A percentile compares a stretch with the other conserved stretches of the same genome.
These are phyloP conservation scores for Anhinga anhinga DNA, from an alignment of 2,113 vertebrate species.

Conservation along the genomic window DNA sequence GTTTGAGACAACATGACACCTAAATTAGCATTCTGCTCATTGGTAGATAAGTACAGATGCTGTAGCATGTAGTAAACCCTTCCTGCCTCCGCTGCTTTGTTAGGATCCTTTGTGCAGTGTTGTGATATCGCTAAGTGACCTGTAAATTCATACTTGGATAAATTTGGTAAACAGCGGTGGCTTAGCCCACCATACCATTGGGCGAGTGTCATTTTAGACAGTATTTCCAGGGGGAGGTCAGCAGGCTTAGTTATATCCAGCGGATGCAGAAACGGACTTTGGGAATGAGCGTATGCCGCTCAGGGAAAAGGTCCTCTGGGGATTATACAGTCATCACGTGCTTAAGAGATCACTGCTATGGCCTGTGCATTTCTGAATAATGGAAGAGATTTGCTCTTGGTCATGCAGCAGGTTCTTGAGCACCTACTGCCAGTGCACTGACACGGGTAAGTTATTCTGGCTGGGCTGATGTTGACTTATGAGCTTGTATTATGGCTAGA, in stretches of 20 bases:
- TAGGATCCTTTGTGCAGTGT: neutral
- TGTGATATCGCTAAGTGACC: neutral
- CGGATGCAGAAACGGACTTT: neutral
- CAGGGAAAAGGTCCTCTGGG: neutral
- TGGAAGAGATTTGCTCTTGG: neutral
- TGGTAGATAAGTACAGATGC: neutral
- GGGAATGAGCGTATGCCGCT: neutral
- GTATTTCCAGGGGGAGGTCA: neutral
- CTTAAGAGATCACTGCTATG: neutral
- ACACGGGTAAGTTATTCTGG: neutral
- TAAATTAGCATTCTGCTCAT: neutral
- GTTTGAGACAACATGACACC: neutral
- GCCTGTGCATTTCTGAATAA: neutral
- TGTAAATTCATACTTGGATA: neutral
- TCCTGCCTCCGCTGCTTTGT: neutral
- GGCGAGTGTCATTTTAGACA: neutral
- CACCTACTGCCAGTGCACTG: neutral
- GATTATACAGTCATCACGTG: neutral
- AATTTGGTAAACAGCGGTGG: neutral
- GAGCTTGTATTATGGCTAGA: neutral
- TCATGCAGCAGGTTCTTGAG: neutral
- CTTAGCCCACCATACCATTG: neutral
- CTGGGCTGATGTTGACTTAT: neutral
- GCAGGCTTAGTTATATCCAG: neutral
- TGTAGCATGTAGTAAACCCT: neutral